These are phyloP conservation scores for Sitodiplosis mosellana DNA, from an alignment of 1,140 invertebrate genomes.

Conservation along the genomic window DNA sequence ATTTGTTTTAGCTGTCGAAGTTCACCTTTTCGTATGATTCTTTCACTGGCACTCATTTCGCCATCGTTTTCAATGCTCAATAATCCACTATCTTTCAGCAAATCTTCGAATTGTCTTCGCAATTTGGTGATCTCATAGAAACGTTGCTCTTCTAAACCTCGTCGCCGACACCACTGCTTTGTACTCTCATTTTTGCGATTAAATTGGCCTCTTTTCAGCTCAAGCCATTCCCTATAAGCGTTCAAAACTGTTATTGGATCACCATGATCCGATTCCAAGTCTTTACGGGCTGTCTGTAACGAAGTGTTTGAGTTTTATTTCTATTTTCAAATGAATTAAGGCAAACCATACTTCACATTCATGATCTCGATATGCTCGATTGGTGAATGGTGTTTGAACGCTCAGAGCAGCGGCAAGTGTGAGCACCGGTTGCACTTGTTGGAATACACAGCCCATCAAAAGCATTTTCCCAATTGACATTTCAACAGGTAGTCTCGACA, in stretches of 20 bases:
- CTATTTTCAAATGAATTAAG: constrained; percentile 1
- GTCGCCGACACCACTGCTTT: constrained; percentile 66
- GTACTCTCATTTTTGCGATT: constrained; percentile 24
- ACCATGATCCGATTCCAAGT: constrained; percentile 81
- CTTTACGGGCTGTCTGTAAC: constrained; percentile 50
- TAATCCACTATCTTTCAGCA: constrained; percentile 59
- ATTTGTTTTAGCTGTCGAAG: constrained; percentile 65
- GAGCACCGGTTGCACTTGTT: constrained; percentile 79
- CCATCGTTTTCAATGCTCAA: constrained; percentile 35
- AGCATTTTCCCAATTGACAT: constrained; percentile 92
- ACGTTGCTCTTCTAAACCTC: constrained; percentile 86
- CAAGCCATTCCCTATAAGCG: constrained; percentile 77
- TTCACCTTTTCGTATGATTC: constrained; percentile 67
- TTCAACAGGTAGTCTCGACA: constrained; percentile 84
- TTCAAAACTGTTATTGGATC: constrained; percentile 87
- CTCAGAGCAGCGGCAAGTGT: constrained; percentile 82
- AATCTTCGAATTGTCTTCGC: constrained; percentile 69
- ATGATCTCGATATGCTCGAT: constrained; percentile 63
- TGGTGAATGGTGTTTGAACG: constrained; percentile 85
- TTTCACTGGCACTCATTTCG: constrained; percentile 51
- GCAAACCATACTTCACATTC: constrained; percentile 49
- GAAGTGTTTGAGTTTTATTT: neutral
- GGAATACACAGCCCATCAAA: constrained; percentile 78
- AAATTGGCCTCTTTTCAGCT: constrained; percentile 40
- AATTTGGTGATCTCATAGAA: constrained; percentile 94